Base-by-base conservation (phyloP, 1,140 invertebrate genomes). In the Lordiphosa stackelbergi region DNA sequence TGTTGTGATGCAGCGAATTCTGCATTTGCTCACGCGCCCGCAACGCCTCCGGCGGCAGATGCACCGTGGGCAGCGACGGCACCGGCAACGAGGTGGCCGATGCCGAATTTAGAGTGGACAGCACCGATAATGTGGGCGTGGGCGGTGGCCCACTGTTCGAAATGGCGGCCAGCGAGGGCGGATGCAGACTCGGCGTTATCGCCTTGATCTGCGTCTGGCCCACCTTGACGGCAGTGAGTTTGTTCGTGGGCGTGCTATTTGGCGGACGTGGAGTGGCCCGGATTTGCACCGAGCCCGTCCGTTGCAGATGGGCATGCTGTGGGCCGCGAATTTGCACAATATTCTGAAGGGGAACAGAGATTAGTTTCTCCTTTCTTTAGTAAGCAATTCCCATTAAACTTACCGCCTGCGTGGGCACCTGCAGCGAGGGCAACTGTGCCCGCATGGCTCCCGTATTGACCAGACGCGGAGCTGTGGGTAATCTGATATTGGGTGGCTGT, bases 171-270 rank as follows among this genome's bases (percentile, higher is more conserved):
- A 87, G 57, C 35, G 83, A 87, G 10, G 85, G 81, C 41, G 85
- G 85, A 41, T 73, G 79, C 65, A 84, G 62, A 69, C 81, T 85
- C 42, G 86, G 71, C 28, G 69, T 71, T 41, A 87, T 87, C 9
- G 84, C 73, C 71, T 87, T 88, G 11, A 87, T 88, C 59, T 88
- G 86, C 24, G 86, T 88, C 62, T 88, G 86, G n/a, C 86, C 86
- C 66, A 88, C 86, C 64, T 88, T 88, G 24, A 88, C 86, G 68
- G 84, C 85, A 65, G 86, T 86, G 57, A 87, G 66, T 69, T 79
- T 78, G 59, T 74, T 65, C 59, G 85, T 57, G 49, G 69, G 69
- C 35, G 49, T 59, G 42, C 54, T 83, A 36, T 57, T 77, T 11
- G 60, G 69, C 19, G 71, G 69, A 40, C 68, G 75, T 10, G 60